Conservation (phyloP, 2,888 invertebrate species). For the Serripes groenlandicus region DNA sequence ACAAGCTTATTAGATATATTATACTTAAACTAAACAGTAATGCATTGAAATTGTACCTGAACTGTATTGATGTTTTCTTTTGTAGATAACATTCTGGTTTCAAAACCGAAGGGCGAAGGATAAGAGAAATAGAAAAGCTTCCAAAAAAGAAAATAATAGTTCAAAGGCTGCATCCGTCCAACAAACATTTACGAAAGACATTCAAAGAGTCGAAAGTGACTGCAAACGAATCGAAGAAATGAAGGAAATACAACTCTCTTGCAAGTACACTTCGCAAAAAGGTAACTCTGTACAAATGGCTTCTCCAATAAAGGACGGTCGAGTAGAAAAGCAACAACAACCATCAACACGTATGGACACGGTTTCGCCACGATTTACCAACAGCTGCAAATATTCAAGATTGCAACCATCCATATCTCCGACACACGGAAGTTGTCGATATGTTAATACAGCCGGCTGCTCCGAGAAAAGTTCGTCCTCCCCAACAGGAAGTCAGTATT, state of each 20-base stretch:
- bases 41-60: too few species aligned
- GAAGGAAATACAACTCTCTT: conserved; percentile 6
- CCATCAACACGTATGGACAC: neutral
- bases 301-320: neutral
- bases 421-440: conserved; percentile 8
- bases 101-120: conserved; percentile 96
- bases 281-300: neutral
- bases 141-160: neutral
- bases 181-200: neutral
- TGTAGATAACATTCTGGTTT: conserved; percentile 91
- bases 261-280: neutral
- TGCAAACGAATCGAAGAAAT: neutral
- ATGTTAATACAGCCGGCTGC: neutral
- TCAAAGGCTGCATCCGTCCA: neutral
- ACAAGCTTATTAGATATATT: too few species aligned
- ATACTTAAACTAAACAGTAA: too few species aligned
- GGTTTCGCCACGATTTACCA: neutral
- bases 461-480: neutral
- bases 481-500: neutral
- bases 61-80: too few species aligned
- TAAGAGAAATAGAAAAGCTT: conserved; percentile 90
- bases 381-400: neutral
- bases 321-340: neutral
- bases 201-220: too few species aligned
- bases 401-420: neutral